phyloP scores from a whole-genome alignment of 1,140 invertebrate genomes.

The Chrysoperla carnea region DNA sequence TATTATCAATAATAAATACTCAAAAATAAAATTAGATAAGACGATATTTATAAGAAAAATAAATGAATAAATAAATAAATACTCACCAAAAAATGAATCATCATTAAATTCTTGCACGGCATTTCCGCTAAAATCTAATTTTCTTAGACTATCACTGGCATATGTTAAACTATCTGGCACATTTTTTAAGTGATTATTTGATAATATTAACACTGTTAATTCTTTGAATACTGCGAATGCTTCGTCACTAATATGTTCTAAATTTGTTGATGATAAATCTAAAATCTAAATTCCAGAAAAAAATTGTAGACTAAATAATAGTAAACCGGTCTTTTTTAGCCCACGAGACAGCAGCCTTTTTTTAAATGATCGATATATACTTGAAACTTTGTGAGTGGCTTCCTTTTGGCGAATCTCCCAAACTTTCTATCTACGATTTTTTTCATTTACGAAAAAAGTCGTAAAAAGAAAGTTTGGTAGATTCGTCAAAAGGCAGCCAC shows the following conservation, averaged over 20 bases:
- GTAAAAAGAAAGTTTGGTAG: too few relatives aligned
- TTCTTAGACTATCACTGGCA: slow-evolving; percentile 27
- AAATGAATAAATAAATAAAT: not conserved
- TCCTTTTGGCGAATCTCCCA: too few relatives aligned
- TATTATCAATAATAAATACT: too few relatives aligned
- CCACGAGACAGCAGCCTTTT: too few relatives aligned
- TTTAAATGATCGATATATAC: too few relatives aligned
- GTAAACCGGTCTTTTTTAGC: too few relatives aligned
- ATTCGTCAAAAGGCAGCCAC: too few relatives aligned
- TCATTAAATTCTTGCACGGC: slow-evolving; percentile 30
- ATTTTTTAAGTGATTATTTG: slow-evolving; percentile 32
- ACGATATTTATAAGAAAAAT: slow-evolving; percentile 10
- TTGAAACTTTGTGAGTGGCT: too few relatives aligned
- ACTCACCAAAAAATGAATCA: slow-evolving; percentile 31
- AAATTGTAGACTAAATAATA: too few relatives aligned
- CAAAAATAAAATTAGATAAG: too few relatives aligned
- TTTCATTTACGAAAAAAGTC: too few relatives aligned
- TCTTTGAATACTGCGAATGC: slow-evolving; percentile 24
- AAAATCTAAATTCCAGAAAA: slow-evolving; percentile 21
- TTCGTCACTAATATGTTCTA: slow-evolving; percentile 27
- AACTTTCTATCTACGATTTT: too few relatives aligned
- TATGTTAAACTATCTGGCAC: slow-evolving; percentile 31
- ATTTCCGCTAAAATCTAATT: slow-evolving; percentile 35
- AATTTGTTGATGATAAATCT: slow-evolving; percentile 34
- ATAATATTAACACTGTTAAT: slow-evolving; percentile 31